Percentiles rank a stretch among this genome's conserved stretches.
phyloP scores from a whole-genome alignment of 2,888 invertebrate genomes.

The Tanytarsus gracilentus region DNA sequence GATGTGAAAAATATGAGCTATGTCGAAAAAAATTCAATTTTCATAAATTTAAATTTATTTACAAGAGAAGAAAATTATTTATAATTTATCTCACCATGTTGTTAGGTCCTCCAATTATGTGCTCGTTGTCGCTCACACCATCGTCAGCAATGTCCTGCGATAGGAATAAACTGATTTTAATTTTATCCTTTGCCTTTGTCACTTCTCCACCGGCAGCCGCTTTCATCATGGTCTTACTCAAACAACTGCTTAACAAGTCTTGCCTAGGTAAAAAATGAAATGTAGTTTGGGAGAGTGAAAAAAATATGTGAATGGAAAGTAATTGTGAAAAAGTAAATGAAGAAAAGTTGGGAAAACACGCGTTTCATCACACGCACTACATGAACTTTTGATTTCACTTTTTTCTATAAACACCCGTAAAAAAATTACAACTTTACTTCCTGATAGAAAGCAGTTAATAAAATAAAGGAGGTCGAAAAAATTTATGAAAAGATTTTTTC shows the following conservation, averaged over 20 bases:
- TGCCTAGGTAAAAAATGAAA: background rate
- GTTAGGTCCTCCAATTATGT: too few relatives aligned
- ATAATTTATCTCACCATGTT: too few relatives aligned
- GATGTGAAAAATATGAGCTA: too few relatives aligned
- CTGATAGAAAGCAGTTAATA: background rate
- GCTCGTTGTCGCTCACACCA: slow-evolving; percentile 12
- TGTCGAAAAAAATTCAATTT: too few relatives aligned
- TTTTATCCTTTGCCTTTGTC: background rate
- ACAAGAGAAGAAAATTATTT: too few relatives aligned
- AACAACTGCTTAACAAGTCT: slow-evolving; percentile 9
- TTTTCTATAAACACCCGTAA: background rate
- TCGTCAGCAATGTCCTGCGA: slow-evolving; percentile 7
- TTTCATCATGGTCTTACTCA: slow-evolving; percentile 19
- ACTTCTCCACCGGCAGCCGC: background rate
- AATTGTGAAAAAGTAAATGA: background rate
- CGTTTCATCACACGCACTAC: slow-evolving; percentile 23
- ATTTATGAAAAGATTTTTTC: too few relatives aligned
- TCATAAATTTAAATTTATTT: too few relatives aligned
- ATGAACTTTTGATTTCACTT: background rate
- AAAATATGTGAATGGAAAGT: slow-evolving; percentile 21
- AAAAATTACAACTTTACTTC: background rate
- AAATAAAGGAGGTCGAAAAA: background rate
- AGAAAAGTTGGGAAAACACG: background rate
- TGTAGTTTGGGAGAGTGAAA: background rate
- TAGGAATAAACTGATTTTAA: too few relatives aligned